Evolutionary conservation across 2,797 vertebrate genomes (phyloP), one percentile per base, ranked within the genome.

Genomic region (Micropoecilia bifurca): DNA sequence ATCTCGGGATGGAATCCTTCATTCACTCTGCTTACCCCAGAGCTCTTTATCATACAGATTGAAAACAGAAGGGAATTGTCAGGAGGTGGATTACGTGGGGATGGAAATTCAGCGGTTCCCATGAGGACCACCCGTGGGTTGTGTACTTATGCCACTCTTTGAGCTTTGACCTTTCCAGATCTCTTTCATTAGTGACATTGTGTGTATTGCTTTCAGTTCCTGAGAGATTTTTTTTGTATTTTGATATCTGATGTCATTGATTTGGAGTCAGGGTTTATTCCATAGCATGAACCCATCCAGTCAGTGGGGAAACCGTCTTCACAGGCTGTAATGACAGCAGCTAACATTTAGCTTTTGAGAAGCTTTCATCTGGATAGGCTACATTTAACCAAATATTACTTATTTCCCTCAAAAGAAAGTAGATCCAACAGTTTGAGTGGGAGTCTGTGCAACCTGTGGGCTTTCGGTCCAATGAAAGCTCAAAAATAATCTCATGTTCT

Each of bases 11-110:
- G 89, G 83, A 92, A 89, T 89, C 86, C 83, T 76, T 85, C 73
- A 68, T 88, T 90, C 79, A 55, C 85, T 83, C 84, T 78, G 82
- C 84, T 92, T 84, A 88, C 87, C 85, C 80, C 71, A 13, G 45
- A 84, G 68, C 88, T 88, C 81, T 91, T 93, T 88, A 91, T 90
- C 90, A 89, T 91, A 87, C 85, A 88, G 85, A 89, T 90, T 91
- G 91, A 90, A 92, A 93, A 91, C 63, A 45, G 74, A 84, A 75
- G 20, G 74, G 83, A 83, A 81, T 85, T 43, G 9, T 86, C 82
- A 53, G 78, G 76, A 75, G 85, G 79, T 78, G 84, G 84, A 85
- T 83, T 75, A 33, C 80, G 53, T 79, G 36, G 14, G 16, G 78
- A 82, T 78, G 79, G 84, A 86, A 89, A 81, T 85, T 68, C 5